These are phyloP conservation scores for Apodemus sylvaticus DNA, from an alignment of 2,113 vertebrate genomes.

Conservation along the genomic window DNA sequence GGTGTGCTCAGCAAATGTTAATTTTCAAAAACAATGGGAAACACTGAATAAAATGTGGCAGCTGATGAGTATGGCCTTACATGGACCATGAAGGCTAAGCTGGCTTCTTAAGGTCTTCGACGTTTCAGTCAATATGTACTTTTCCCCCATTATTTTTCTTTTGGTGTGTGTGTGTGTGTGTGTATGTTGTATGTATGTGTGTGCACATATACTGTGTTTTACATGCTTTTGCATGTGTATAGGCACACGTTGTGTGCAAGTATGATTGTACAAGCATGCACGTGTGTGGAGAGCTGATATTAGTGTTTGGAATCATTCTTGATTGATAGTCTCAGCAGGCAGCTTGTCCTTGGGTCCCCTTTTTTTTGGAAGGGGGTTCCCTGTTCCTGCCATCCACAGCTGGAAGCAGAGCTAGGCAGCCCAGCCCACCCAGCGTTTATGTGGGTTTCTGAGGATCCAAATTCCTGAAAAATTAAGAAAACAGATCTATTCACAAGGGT, in stretches of 20 bases:
- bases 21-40: neutral
- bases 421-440: no score
- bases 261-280: neutral
- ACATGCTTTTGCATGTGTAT: neutral
- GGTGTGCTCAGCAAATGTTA: neutral
- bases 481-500: neutral
- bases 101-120: neutral
- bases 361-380: neutral
- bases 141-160: neutral
- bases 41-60: neutral
- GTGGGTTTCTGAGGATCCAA: neutral
- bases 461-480: neutral
- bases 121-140: neutral
- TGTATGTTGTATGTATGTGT: neutral
- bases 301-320: neutral
- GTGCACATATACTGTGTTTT: neutral
- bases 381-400: neutral
- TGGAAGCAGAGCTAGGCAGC: neutral
- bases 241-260: neutral
- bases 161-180: neutral
- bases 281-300: neutral
- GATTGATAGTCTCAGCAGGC: neutral
- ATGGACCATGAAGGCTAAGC: neutral
- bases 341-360: neutral
- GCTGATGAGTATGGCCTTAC: neutral